Base-by-base conservation (phyloP, 2,888 invertebrate genomes). In the Chrysolina haemoptera region DNA sequence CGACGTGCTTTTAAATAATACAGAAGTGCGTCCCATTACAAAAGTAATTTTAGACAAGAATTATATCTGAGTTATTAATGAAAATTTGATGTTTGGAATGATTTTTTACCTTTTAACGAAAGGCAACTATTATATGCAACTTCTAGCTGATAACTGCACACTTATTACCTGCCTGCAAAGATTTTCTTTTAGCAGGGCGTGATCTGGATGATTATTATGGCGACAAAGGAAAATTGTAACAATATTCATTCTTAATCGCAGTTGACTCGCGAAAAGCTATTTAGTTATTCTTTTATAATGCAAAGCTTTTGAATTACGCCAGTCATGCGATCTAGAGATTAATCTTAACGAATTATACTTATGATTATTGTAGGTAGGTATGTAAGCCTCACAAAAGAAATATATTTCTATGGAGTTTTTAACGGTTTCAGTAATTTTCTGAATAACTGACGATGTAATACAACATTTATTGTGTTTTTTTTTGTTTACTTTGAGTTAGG, bases 181-280 rank as follows among this genome's bases (percentile, higher is more conserved):
- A 35, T 35, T 59, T 59, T 59, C 59, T 59, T 59, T 35, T n/a
- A 59, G 27, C 35, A 10, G 59, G 12, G 27, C 59, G 27, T 59
- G 35, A 59, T 53, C 1, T n/a, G 59, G 12, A 35, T 3, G 59
- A 59, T 59, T 27, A 59, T 59, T 59, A 59, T 16, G 35, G n/a
- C 59, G 59, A 59, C 59, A 59, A 59, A 27, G 35, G 22, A 59
- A 66, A 66, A 27, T 66, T 35, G 53, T 53, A 66, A 40, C 66
- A 50, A 66, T 66, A 35, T 40, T 48, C 27, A 35, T 16, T 27
- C 68, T 68, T 59, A 55, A 68, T 68, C 55, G 68, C 68, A 50
- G 35, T 68, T 68, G 55, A 16, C 68, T 35, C 68, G 68, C 68
- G 68, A 68, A 68, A 68, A n/a, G 59, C 59, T 59, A 68, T 68